A percentile compares a stretch with the other conserved stretches of the same genome.
Conservation (phyloP, 2,113 vertebrate genomes). For the Varanus salvator region DNA sequence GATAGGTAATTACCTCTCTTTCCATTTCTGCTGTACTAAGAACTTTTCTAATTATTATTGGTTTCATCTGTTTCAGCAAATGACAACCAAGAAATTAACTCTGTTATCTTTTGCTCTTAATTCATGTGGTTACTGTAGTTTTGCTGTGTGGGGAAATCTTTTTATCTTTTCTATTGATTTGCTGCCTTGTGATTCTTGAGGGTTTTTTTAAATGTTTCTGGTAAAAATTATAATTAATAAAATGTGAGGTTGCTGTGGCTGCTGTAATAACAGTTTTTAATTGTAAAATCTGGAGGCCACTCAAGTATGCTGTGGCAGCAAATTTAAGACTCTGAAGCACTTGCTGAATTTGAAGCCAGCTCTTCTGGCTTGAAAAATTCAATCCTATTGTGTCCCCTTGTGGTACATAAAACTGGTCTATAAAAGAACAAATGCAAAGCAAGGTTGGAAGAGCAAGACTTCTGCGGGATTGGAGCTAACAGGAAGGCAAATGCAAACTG, state of each 20-base stretch:
- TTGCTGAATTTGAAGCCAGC: neutral
- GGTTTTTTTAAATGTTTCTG: neutral
- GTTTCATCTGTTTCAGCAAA: neutral
- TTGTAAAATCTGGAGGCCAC: conserved; percentile 3
- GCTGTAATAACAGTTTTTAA: neutral
- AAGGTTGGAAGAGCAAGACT: neutral
- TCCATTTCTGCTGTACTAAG: neutral
- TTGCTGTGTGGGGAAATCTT: neutral
- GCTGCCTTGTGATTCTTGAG: neutral
- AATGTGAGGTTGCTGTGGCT: neutral
- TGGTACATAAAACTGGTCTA: neutral
- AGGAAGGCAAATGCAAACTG: neutral
- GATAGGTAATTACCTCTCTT: neutral
- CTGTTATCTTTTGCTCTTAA: neutral
- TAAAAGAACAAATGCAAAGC: neutral
- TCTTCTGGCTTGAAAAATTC: neutral
- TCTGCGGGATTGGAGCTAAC: neutral
- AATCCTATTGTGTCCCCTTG: neutral
- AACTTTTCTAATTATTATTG: neutral
- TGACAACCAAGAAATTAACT: neutral
- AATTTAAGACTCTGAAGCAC: neutral
- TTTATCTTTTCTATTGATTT: neutral
- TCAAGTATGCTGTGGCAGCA: neutral
- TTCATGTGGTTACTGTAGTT: neutral
- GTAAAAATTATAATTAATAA: neutral